These are phyloP conservation scores for Sturnira hondurensis DNA, from an alignment of 2,113 vertebrate species.

Conservation along the genomic window DNA sequence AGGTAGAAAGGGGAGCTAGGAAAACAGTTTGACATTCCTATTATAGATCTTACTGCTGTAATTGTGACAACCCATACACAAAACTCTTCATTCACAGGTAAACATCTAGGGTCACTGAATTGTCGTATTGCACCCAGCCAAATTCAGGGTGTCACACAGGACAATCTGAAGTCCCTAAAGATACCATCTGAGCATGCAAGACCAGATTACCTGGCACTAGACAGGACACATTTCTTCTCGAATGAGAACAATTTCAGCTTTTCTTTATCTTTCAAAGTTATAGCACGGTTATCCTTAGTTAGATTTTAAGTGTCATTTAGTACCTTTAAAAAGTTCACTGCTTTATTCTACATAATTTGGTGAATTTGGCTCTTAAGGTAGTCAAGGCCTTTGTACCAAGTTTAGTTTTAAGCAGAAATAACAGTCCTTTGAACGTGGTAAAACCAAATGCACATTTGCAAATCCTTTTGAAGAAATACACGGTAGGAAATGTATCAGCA, in stretches of 20 bases:
- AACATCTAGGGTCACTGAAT: not conserved
- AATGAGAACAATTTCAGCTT: not conserved
- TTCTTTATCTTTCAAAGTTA: not conserved
- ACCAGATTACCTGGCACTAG: not conserved
- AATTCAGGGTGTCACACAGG: not conserved
- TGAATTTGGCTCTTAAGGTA: not conserved
- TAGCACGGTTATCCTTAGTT: not conserved
- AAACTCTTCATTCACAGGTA: not conserved
- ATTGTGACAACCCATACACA: not conserved
- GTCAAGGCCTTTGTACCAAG: not conserved
- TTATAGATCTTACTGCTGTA: not conserved
- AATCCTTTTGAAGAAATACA: not conserved
- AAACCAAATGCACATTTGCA: not conserved
- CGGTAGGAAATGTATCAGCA: not conserved
- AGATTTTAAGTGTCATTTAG: not conserved
- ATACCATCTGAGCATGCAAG: not conserved
- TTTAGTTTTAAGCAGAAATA: slow-evolving; percentile 31
- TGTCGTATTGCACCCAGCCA: not conserved
- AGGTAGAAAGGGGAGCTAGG: not conserved
- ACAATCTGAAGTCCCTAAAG: not conserved
- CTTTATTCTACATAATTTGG: slow-evolving; percentile 2
- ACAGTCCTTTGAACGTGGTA: not conserved
- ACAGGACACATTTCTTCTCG: not conserved
- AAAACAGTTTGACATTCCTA: not conserved
- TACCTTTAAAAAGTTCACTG: not conserved